Base-by-base conservation (phyloP, 1,140 invertebrate species). In the Drosophila kohkoa region DNA sequence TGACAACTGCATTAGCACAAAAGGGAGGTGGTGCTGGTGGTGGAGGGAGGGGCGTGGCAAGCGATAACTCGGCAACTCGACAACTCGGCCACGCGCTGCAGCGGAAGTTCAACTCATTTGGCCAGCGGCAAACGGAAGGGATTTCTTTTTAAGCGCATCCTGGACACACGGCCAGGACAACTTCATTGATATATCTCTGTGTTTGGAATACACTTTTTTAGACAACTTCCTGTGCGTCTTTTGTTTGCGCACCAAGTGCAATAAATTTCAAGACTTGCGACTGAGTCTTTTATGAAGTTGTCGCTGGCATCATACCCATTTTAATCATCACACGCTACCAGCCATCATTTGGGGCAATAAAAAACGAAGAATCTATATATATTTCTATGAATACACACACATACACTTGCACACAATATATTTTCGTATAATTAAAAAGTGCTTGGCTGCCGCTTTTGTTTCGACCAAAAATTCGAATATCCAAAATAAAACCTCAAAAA, bases 71-170 rank as follows among this genome's bases (percentile, higher is more conserved):
- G 10, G 72, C 58, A 25, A 25, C n/a, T n/a, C n/a, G n/a, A n/a
- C n/a, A n/a, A n/a, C 20, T 25, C 62, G 59, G 77, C 69, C 83
- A 88, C 83, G 83, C 85, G 83, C 70, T 83, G 73, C 77, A 88
- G 6, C 83, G 83, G 83, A 88, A 89, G 83, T 88, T 68, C 77
- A 88, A 81, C 85, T 88, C 83, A 88, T 88, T 88, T 88, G 77
- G 80, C 85, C 67, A 65, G 75, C 75, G 67, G 58, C 65, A 60
- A 86, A 52, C 80, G 85, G 83, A 89, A 81, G 77, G 80, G 83
- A 89, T 88, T 89, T 82, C 83, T 81, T 87, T 88, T 88, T 88
- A 83, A 88, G 76, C 70, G 83, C 83, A 88, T 88, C 83, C 83
- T 88, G 83, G 58, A 75, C 85, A 83, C 83, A 89, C 76, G 83